Percentiles rank a stretch among this genome's conserved stretches.
Conservation (phyloP, 1,140 invertebrate genomes). For the Parasteatoda tepidariorum region DNA sequence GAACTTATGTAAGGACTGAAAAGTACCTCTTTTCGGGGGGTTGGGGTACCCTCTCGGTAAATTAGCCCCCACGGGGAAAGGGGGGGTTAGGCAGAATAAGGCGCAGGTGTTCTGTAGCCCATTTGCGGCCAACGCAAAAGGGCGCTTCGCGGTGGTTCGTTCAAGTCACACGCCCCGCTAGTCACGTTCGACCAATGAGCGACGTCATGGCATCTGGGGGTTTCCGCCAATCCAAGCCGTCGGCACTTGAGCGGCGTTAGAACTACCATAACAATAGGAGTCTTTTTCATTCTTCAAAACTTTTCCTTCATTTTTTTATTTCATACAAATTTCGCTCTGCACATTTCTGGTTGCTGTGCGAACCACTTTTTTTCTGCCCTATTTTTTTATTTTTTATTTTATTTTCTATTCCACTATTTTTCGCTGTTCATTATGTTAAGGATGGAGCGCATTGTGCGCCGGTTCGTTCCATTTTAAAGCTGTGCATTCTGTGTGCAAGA, state of each 20-base stretch:
- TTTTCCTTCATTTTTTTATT: conserved; percentile 8
- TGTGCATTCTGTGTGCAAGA: too few species aligned
- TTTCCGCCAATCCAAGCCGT: conserved; percentile 51
- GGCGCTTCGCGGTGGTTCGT: conserved; percentile 47
- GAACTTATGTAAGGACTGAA: conserved; percentile 18
- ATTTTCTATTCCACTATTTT: conserved; percentile 4
- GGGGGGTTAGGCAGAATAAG: conserved; percentile 24
- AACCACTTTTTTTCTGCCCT: neutral
- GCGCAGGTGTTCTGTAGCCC: conserved; percentile 51
- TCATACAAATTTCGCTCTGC: neutral
- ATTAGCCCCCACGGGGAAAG: conserved; percentile 43
- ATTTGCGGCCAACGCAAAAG: conserved; percentile 55
- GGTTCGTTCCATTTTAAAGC: neutral
- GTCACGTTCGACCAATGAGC: conserved; percentile 26
- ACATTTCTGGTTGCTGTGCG: neutral
- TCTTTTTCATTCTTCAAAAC: neutral
- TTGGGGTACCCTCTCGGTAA: neutral
- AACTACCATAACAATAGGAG: conserved; percentile 39
- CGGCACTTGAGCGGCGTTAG: conserved; percentile 49
- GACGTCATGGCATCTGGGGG: conserved; percentile 42
- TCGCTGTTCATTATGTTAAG: conserved; percentile 33
- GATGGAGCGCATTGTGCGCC: neutral
- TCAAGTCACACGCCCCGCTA: conserved; percentile 49
- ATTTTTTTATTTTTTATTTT: conserved; percentile 16
- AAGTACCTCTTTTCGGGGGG: conserved; percentile 12